Base-by-base conservation (phyloP, 2,113 vertebrate genomes). In the Rhombomys opimus region DNA sequence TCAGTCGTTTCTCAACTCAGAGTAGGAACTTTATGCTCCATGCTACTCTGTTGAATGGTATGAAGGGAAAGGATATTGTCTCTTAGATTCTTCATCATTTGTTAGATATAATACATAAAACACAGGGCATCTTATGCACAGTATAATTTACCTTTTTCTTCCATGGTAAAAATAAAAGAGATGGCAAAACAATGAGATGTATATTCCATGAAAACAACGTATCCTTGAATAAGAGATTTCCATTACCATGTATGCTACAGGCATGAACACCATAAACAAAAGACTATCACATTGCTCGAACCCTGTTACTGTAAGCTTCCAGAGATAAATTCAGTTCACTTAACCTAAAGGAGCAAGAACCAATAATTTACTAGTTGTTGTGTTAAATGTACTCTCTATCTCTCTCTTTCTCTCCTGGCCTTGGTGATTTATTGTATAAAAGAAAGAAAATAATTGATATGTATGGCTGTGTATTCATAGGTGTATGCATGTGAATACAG, bases 141-240 rank as follows among this genome's bases (percentile, higher is more conserved):
- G 84, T 90, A 85, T 80, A 61, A 11, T 59, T 17, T 35, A 5
- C 41, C 30, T 73, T 92, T 76, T 61, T 68, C 75, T 89, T 35
- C 85, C 20, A 87, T 87, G 30, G n/a, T 75, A 87, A 93, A 92
- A 87, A 9, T 95, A 93, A 77, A 92, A 14, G 25, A 13, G 3
- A 91, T 68, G 15, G 3, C 82, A 75, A 94, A 92, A 84, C 2
- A 78, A 32, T 54, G 59, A 81, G 41, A 35, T 68, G 35, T 91
- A 59, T 76, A 70, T 72, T 13, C 2, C 13, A 76, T 59, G 7
- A 81, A 95, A 81, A 12, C 17, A 89, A 92, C 63, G 6, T 59
- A 13, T 70, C 38, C 68, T 68, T 85, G 4, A 92, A 75, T 6
- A 73, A 50, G 4, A 91, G 17, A 13, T n/a, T 72, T 86, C 52